These are phyloP conservation scores for Trileptium ribeirensis DNA, from an alignment of 2,888 invertebrate genomes.

Conservation along the genomic window DNA sequence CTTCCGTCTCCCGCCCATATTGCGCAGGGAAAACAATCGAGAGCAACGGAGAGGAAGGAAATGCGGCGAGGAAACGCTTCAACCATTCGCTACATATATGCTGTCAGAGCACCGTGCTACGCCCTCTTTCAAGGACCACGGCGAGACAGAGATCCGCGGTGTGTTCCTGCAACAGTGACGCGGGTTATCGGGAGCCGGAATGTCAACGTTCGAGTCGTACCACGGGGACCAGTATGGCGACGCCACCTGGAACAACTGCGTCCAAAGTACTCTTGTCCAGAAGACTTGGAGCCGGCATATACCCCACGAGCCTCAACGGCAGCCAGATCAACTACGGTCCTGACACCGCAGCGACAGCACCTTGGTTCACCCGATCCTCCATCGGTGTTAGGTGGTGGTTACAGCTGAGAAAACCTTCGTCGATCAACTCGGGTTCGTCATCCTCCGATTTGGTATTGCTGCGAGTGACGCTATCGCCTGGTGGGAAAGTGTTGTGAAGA, in stretches of 20 bases:
- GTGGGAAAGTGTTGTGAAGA: no score
- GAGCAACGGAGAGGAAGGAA: not conserved
- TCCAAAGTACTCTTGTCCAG: slow-evolving; percentile 14
- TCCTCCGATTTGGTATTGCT: no score
- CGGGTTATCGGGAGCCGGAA: not conserved
- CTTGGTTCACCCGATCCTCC: no score
- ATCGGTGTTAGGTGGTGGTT: no score
- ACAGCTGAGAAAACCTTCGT: no score
- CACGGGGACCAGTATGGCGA: slow-evolving; percentile 19
- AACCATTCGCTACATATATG: not conserved
- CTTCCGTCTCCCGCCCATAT: slow-evolving; percentile 21
- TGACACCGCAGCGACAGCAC: no score
- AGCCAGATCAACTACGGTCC: no score
- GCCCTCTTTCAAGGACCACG: slow-evolving; percentile 19
- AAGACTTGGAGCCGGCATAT: slow-evolving; percentile 9
- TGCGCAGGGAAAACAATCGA: slow-evolving; percentile 21
- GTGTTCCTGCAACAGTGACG: slow-evolving; percentile 21
- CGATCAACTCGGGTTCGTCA: no score
- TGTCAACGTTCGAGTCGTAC: slow-evolving; percentile 17
- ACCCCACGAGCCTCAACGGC: no score
- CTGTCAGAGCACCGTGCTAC: not conserved
- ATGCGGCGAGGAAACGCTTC: not conserved
- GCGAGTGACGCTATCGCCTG: no score
- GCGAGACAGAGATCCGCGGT: slow-evolving; percentile 19
- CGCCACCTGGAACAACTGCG: slow-evolving; percentile 24